Percentiles rank a stretch among this genome's conserved stretches.
Evolutionary conservation across 2,888 invertebrate genomes (phyloP).

Genomic region (Amblyjoppa fuscipennis): DNA sequence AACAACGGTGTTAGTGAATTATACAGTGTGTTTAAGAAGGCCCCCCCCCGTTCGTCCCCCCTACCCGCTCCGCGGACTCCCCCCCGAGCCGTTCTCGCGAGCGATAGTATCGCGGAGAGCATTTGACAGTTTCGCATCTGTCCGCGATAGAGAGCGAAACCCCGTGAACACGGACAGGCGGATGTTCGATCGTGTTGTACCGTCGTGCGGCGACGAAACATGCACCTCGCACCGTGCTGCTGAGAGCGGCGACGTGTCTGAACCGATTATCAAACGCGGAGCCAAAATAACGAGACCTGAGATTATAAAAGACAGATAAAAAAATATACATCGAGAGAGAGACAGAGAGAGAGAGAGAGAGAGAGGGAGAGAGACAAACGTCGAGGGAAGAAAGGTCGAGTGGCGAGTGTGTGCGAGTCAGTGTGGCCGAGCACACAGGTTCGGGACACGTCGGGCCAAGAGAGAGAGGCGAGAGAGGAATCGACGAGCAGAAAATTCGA

Average conservation of each 20-base stretch:
- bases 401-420: slow-evolving; percentile 12
- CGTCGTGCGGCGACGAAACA: slow-evolving; percentile 17
- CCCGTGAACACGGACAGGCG: not conserved
- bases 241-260: slow-evolving; percentile 17
- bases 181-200: not conserved
- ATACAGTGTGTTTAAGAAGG: slow-evolving; percentile 7
- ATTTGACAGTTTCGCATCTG: slow-evolving; percentile 61
- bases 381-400: slow-evolving; percentile 33
- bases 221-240: slow-evolving; percentile 21
- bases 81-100: not conserved
- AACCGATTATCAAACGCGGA: slow-evolving; percentile 13
- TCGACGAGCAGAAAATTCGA: slow-evolving; percentile 45
- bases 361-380: slow-evolving; percentile 27
- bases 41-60: no score
- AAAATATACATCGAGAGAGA: not conserved
- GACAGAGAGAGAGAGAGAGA: not conserved
- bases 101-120: slow-evolving; percentile 23
- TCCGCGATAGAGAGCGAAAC: slow-evolving; percentile 22
- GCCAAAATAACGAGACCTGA: not conserved
- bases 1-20: slow-evolving; percentile 31
- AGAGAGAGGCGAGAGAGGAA: slow-evolving; percentile 43
- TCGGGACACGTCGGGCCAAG: slow-evolving; percentile 1
- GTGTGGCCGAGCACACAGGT: not conserved
- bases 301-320: not conserved
- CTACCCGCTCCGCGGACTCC: not conserved